Evolutionary conservation across 1,140 invertebrate species (phyloP).

Genomic region (Ruditapes philippinarum): DNA sequence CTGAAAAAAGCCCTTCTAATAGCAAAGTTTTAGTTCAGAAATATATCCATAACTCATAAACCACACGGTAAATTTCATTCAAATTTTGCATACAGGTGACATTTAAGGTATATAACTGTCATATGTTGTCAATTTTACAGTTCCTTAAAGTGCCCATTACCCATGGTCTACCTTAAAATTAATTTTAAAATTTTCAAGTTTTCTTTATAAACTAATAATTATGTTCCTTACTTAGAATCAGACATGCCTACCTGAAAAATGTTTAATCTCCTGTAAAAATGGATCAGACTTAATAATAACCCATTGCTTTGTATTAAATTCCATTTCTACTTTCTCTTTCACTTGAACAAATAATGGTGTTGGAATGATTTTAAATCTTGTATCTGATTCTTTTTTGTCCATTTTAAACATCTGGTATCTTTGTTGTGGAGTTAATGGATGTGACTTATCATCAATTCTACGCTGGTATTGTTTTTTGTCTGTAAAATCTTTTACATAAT

Average conservation of each 20-base stretch:
- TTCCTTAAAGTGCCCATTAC: too few relatives aligned
- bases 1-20: too few relatives aligned
- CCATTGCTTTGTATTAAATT: slow-evolving; percentile 22
- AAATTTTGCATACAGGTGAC: too few relatives aligned
- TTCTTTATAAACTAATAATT: too few relatives aligned
- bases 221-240: too few relatives aligned
- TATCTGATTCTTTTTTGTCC: neutral
- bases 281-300: slow-evolving; percentile 36
- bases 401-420: slow-evolving; percentile 11
- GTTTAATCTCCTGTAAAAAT: slow-evolving; percentile 39
- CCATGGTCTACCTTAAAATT: too few relatives aligned
- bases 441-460: slow-evolving; percentile 10
- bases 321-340: neutral
- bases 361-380: slow-evolving; percentile 25
- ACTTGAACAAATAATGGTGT: slow-evolving; percentile 28
- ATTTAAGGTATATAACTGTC: too few relatives aligned
- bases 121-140: too few relatives aligned
- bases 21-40: too few relatives aligned
- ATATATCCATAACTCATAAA: too few relatives aligned
- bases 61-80: too few relatives aligned
- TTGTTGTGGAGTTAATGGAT: neutral
- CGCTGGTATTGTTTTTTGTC: slow-evolving; percentile 19
- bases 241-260: slow-evolving; percentile 31
- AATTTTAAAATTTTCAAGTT: too few relatives aligned
- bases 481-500: slow-evolving; percentile 45